Evolutionary conservation across 2,888 invertebrate species (phyloP).

Genomic region (Phortica magna): DNA sequence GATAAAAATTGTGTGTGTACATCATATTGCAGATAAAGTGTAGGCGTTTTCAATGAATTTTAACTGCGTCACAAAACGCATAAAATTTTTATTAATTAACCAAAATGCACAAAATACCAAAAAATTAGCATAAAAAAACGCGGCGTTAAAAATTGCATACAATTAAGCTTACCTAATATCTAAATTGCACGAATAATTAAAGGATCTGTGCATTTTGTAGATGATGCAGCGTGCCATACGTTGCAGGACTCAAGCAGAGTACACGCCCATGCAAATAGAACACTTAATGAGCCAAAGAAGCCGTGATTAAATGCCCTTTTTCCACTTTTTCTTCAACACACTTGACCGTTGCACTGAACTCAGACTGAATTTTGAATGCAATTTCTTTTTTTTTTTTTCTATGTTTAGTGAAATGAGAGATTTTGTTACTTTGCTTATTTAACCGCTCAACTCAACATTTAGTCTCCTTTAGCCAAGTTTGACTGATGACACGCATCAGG

Average conservation of each 20-base stretch:
- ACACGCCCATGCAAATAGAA: not conserved
- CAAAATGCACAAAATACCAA: not conserved
- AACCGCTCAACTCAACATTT: constrained; percentile 74
- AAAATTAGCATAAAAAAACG: no score
- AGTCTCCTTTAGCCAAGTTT: constrained; percentile 73
- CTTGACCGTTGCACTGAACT: no score
- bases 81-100: constrained; percentile 3
- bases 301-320: no score
- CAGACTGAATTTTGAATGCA: no score
- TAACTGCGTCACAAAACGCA: constrained; percentile 10
- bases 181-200: not conserved
- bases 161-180: not conserved
- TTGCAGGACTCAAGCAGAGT: constrained; percentile 56
- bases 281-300: not conserved
- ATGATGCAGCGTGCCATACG: constrained; percentile 36
- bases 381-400: constrained; percentile 38
- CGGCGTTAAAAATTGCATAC: not conserved
- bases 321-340: no score
- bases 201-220: not conserved
- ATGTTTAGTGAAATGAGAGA: constrained; percentile 50
- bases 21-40: not conserved
- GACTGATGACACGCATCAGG: constrained; percentile 74
- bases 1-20: constrained; percentile 8
- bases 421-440: constrained; percentile 68
- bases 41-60: constrained; percentile 21